Percentiles rank a stretch among this genome's conserved stretches.
These are phyloP conservation scores for Pseudochirops corinnae DNA, from an alignment of 2,797 vertebrate species.

Conservation along the genomic window DNA sequence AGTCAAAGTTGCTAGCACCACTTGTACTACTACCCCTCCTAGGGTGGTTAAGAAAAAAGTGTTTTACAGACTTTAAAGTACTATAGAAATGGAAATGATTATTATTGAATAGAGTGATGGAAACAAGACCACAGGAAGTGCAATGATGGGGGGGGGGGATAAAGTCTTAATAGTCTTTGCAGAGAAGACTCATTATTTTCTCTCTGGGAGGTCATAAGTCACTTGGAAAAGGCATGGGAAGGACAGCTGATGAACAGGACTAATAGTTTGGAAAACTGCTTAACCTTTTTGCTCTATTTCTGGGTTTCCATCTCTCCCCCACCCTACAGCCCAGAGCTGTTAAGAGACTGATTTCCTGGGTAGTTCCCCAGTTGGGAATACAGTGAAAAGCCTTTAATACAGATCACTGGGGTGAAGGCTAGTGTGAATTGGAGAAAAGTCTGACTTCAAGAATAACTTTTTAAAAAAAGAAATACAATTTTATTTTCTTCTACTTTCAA, in stretches of 20 bases:
- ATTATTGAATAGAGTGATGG: conserved; percentile 36
- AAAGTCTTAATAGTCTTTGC: conserved; percentile 74
- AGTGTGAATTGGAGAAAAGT: conserved; percentile 58
- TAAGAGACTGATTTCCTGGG: conserved; percentile 70
- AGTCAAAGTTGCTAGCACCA: not conserved
- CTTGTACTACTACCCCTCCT: not conserved
- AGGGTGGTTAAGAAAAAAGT: not conserved
- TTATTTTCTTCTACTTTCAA: conserved; percentile 49
- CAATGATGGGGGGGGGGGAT: conserved; percentile 53
- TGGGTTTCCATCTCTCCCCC: conserved; percentile 60
- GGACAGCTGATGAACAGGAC: conserved; percentile 78
- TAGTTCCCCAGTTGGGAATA: conserved; percentile 73
- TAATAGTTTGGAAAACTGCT: conserved; percentile 81
- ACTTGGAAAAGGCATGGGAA: conserved; percentile 81
- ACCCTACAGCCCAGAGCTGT: conserved; percentile 52
- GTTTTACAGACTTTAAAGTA: not conserved
- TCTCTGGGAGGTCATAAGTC: conserved; percentile 81
- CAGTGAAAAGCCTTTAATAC: conserved; percentile 70
- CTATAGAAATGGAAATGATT: not conserved
- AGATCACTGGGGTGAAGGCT: conserved; percentile 62
- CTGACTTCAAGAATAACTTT: conserved; percentile 19
- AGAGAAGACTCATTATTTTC: conserved; percentile 70
- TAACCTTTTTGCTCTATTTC: conserved; percentile 80
- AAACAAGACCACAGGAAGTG: conserved; percentile 68
- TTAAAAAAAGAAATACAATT: conserved; percentile 52